These are phyloP conservation scores for Fopius arisanus DNA, from an alignment of 1,140 invertebrate species.

Conservation along the genomic window DNA sequence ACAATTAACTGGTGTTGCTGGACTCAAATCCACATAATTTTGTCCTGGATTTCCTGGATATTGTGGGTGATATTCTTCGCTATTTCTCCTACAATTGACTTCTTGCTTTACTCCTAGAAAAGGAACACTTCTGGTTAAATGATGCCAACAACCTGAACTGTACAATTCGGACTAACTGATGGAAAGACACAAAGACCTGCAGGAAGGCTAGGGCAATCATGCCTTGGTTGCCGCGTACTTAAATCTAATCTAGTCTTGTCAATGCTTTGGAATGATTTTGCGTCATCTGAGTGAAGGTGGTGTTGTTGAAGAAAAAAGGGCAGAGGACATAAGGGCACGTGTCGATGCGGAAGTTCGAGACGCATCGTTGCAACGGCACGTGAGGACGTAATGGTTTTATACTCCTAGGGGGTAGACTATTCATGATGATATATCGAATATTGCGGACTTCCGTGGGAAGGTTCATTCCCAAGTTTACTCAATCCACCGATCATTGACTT, in stretches of 20 bases:
- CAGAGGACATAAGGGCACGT: constrained; percentile 46
- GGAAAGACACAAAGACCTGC: too few relatives aligned
- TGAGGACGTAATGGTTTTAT: constrained; percentile 37
- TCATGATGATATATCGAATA: constrained; percentile 4
- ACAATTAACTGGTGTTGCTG: constrained; percentile 35
- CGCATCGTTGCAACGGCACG: constrained; percentile 53
- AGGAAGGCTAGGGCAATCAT: too few relatives aligned
- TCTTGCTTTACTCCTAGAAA: constrained; percentile 45
- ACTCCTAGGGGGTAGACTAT: neutral
- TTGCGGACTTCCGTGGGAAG: constrained; percentile 18
- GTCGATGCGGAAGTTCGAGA: constrained; percentile 50
- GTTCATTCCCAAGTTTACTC: neutral
- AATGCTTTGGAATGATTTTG: neutral
- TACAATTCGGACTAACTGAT: too few relatives aligned
- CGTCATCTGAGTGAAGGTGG: constrained; percentile 7
- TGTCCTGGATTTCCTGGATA: constrained; percentile 36
- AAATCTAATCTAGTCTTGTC: neutral
- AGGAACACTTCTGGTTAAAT: neutral
- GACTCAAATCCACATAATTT: constrained; percentile 46
- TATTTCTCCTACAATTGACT: constrained; percentile 40
- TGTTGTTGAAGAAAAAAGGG: constrained; percentile 13
- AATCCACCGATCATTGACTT: neutral
- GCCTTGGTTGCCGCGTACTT: too few relatives aligned
- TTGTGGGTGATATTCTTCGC: constrained; percentile 38
- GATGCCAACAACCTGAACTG: neutral